These are phyloP conservation scores for Eumacrocentrus americanus DNA, from an alignment of 2,888 invertebrate genomes.

Conservation along the genomic window DNA sequence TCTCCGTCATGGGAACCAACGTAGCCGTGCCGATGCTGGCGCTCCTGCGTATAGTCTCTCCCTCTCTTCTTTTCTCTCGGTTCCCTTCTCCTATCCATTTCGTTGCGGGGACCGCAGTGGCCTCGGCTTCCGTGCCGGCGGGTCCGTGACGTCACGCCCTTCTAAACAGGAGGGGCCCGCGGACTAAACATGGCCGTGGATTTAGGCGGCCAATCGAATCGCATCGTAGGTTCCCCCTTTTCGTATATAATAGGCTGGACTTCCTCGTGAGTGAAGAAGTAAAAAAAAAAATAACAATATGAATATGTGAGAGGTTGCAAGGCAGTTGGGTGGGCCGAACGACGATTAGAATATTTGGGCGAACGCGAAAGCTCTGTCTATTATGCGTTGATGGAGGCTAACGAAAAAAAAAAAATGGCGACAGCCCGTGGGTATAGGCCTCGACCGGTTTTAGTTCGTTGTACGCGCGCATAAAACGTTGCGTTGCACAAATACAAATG, in stretches of 20 bases:
- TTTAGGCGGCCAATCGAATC: conserved; percentile 57
- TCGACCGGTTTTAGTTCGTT: background rate
- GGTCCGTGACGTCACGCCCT: conserved; percentile 59
- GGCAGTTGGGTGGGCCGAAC: conserved; percentile 5
- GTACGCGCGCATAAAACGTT: no score
- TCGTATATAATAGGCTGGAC: background rate
- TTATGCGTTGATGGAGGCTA: background rate
- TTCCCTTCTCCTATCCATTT: conserved; percentile 11
- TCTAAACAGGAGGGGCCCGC: conserved; percentile 61
- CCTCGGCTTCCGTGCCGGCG: conserved; percentile 41
- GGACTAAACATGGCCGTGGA: conserved; percentile 59
- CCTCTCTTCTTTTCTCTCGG: conserved; percentile 29
- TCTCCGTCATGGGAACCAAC: conserved; percentile 38
- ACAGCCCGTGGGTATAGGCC: background rate
- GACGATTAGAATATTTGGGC: conserved; percentile 35
- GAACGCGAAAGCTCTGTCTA: no score
- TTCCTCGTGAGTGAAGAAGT: background rate
- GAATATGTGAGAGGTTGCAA: background rate
- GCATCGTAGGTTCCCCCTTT: conserved; percentile 34
- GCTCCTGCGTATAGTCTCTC: conserved; percentile 32
- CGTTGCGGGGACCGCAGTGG: conserved; percentile 39
- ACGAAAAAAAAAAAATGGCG: conserved; percentile 19
- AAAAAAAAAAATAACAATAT: background rate
- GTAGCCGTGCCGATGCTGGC: conserved; percentile 21
- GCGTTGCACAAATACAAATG: background rate